Evolutionary conservation across 2,797 vertebrate species (phyloP).

Genomic region (Pantherophis vulpinus): DNA sequence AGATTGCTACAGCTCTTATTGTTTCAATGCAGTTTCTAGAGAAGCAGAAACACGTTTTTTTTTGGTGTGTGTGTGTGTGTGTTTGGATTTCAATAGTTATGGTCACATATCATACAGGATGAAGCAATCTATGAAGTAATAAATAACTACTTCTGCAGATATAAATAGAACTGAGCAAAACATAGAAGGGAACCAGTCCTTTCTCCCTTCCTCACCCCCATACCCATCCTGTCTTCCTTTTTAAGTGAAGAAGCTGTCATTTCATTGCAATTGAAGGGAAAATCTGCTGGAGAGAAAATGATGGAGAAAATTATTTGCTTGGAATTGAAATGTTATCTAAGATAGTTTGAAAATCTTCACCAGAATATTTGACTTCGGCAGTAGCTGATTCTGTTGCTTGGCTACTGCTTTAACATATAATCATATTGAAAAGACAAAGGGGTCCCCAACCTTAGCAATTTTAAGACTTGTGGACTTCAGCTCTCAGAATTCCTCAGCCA

Average conservation of each 20-base stretch:
- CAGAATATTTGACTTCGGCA: background rate
- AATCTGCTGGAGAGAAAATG: constrained; percentile 4
- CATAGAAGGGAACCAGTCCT: background rate
- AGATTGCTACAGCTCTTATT: constrained; percentile 49
- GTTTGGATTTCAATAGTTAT: constrained; percentile 20
- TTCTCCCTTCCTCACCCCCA: background rate
- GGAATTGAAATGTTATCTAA: background rate
- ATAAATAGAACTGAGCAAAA: constrained; percentile 3
- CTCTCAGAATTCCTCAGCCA: no score
- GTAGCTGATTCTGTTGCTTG: background rate
- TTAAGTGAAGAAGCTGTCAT: background rate
- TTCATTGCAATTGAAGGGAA: background rate
- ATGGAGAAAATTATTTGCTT: background rate
- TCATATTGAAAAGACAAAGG: background rate
- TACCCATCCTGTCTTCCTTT: background rate
- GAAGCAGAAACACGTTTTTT: background rate
- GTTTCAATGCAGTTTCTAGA: constrained; percentile 29
- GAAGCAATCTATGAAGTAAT: constrained; percentile 32
- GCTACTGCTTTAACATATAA: no score
- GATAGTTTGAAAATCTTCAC: background rate
- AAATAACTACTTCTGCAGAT: background rate
- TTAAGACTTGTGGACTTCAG: no score
- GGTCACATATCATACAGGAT: constrained; percentile 5
- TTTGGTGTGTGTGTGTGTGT: background rate
- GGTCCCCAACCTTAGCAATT: no score